phyloP scores from a whole-genome alignment of 2,113 vertebrate species.

The Microcebus ravelobensis region DNA sequence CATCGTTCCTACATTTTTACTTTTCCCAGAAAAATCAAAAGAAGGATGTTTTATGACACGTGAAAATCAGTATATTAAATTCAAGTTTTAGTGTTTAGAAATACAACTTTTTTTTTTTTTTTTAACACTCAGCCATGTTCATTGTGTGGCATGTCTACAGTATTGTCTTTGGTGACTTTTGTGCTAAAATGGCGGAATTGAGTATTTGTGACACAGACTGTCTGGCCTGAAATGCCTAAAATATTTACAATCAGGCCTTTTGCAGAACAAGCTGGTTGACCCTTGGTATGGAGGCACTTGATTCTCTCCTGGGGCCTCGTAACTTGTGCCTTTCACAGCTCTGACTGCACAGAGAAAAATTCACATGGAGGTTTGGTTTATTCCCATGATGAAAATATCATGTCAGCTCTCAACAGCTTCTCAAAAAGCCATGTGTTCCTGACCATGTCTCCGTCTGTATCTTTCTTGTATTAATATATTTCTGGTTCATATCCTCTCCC shows the following conservation, averaged over 20 bases:
- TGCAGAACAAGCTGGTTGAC: no score
- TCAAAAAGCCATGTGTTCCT: rapidly evolving
- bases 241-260: rapidly evolving
- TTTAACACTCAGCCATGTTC: rapidly evolving
- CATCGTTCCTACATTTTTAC: background rate
- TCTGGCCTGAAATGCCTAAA: no score
- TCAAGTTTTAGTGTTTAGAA: background rate
- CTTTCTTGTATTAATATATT: background rate
- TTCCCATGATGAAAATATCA: background rate
- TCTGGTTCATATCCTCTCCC: rapidly evolving
- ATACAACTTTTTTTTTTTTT: no score
- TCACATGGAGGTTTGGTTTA: rapidly evolving
- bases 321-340: background rate
- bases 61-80: background rate
- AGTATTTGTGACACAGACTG: background rate
- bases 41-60: background rate
- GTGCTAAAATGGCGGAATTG: rapidly evolving
- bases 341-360: rapidly evolving
- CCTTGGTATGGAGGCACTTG: background rate
- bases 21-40: background rate
- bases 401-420: background rate
- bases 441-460: no score
- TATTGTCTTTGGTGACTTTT: rapidly evolving
- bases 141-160: rapidly evolving
- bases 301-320: background rate